phyloP scores from a whole-genome alignment of 37 sponge, comb jelly and placozoan genomes.

The Hexactinellida sp. region DNA sequence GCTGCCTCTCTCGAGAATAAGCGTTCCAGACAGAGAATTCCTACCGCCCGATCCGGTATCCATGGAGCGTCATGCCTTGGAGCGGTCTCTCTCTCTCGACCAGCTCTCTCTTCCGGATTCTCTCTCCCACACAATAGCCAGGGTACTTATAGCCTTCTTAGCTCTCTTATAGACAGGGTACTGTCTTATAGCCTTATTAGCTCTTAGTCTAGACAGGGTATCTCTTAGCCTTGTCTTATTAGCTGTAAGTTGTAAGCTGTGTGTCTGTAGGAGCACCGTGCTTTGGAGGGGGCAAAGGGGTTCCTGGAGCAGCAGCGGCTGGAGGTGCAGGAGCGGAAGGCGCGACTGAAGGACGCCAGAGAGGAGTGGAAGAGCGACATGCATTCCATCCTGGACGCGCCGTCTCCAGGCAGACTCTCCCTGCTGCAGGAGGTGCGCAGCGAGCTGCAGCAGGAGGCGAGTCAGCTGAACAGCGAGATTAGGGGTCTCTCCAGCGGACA shows the following conservation, averaged over 20 bases:
- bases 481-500: neutral
- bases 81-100: neutral
- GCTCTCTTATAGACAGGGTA: too few species aligned
- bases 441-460: neutral
- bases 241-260: too few species aligned
- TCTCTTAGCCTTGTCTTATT: too few species aligned
- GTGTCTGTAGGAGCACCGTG: neutral
- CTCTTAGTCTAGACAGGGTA: too few species aligned
- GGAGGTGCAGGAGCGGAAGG: constrained; percentile 1
- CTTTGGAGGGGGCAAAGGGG: neutral
- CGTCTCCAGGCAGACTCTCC: neutral
- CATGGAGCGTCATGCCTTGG: neutral
- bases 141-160: too few species aligned
- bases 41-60: neutral
- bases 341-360: neutral
- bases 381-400: neutral
- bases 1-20: neutral
- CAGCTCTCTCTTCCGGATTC: neutral
- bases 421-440: neutral
- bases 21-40: neutral
- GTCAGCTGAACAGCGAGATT: neutral
- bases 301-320: neutral
- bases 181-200: too few species aligned
- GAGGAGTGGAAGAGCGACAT: neutral
- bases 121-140: neutral